phyloP scores from a whole-genome alignment of 1,140 invertebrate genomes.

The Tetragnatha versicolor region DNA sequence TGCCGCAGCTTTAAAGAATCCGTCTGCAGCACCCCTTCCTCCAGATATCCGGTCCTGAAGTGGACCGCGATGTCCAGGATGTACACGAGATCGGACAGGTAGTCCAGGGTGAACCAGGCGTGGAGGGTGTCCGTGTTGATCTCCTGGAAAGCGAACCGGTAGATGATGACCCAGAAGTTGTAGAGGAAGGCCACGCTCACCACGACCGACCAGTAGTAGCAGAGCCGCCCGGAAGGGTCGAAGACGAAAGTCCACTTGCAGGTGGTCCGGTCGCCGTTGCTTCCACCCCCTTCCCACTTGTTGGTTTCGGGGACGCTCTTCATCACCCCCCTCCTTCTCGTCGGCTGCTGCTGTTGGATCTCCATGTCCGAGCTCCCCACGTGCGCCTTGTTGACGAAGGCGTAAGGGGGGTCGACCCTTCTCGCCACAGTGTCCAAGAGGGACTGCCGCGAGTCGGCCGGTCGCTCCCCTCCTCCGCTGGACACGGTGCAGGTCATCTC shows the following conservation, averaged over 20 bases:
- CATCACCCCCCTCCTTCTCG: slow-evolving; percentile 70
- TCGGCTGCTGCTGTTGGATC: slow-evolving; percentile 54
- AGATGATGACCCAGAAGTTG: slow-evolving; percentile 99
- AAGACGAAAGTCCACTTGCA: slow-evolving; percentile 84
- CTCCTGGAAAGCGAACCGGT: slow-evolving; percentile 95
- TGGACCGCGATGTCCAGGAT: slow-evolving; percentile 95
- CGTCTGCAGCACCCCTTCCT: slow-evolving; percentile 95
- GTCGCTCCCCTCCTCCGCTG: slow-evolving; percentile 59
- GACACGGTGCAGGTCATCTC: slow-evolving; percentile 62
- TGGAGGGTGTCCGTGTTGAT: slow-evolving; percentile 77
- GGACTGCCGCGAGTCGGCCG: slow-evolving; percentile 68
- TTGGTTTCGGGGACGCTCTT: slow-evolving; percentile 74
- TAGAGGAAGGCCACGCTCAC: slow-evolving; percentile 97
- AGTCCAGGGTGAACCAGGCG: slow-evolving; percentile 96
- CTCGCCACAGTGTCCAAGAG: slow-evolving; percentile 74
- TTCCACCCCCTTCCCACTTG: slow-evolving; percentile 63
- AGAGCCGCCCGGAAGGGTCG: slow-evolving; percentile 78
- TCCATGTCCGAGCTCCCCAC: slow-evolving; percentile 59
- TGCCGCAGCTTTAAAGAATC: slow-evolving; percentile 90
- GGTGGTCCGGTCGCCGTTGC: slow-evolving; percentile 60
- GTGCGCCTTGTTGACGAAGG: slow-evolving; percentile 62
- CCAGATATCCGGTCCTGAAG: slow-evolving; percentile 95
- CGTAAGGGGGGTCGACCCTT: slow-evolving; percentile 70
- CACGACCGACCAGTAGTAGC: slow-evolving; percentile 96
- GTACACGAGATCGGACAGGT: slow-evolving; percentile 95